phyloP scores from a whole-genome alignment of 2,888 invertebrate species.

The Heteropelma amictum region DNA sequence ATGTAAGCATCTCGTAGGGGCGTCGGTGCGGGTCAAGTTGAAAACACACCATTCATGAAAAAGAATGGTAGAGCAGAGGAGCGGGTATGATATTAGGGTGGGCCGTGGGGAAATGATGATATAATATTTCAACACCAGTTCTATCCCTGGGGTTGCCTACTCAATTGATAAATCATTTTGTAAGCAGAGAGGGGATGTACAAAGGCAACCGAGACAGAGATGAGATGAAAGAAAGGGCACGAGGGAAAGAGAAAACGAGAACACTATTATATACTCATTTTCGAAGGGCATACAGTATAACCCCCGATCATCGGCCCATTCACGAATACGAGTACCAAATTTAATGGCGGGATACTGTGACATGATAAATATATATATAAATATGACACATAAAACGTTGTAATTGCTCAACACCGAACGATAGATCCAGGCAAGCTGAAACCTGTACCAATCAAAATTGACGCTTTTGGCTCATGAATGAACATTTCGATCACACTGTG shows the following conservation, averaged over 20 bases:
- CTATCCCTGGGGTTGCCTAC: conserved; percentile 70
- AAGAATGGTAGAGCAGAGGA: conserved; percentile 30
- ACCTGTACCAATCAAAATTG: conserved; percentile 36
- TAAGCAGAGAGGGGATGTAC: conserved; percentile 66
- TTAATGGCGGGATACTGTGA: conserved; percentile 13
- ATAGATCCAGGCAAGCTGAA: conserved; percentile 36
- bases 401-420: conserved; percentile 33
- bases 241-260: conserved; percentile 34
- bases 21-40: conserved; percentile 39
- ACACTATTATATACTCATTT: conserved; percentile 60
- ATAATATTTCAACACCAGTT: conserved; percentile 76
- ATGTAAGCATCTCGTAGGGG: conserved; percentile 39
- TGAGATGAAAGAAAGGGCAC: conserved; percentile 11
- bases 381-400: conserved; percentile 2
- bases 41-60: conserved; percentile 25
- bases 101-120: conserved; percentile 72
- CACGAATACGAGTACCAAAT: conserved; percentile 46
- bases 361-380: conserved; percentile 14
- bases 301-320: conserved; percentile 56
- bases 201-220: conserved; percentile 31
- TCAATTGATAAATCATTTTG: conserved; percentile 76
- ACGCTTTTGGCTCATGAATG: conserved; percentile 28
- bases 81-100: conserved; percentile 73
- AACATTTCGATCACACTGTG: conserved; percentile 1
- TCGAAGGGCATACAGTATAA: conserved; percentile 51